Evolutionary conservation across 2,888 invertebrate species (phyloP).

Genomic region (Cheilosia variabilis): DNA sequence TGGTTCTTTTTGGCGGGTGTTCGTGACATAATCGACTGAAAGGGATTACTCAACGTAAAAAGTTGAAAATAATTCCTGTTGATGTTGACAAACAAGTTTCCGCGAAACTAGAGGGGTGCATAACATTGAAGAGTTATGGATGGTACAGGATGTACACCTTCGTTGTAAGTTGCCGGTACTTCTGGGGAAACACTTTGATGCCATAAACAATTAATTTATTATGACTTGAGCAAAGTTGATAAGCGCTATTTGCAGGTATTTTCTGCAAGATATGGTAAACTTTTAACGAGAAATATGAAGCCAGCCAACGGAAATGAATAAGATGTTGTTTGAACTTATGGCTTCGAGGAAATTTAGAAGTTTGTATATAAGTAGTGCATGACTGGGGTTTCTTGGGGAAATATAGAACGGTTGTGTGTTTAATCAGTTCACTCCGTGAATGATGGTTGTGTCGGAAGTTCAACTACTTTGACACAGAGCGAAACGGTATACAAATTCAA

Average conservation of each 20-base stretch:
- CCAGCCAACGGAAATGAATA: background rate
- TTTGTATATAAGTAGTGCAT: background rate
- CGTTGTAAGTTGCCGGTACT: background rate
- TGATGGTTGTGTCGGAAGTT: no score
- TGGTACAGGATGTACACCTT: background rate
- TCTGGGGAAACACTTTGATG: background rate
- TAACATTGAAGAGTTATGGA: background rate
- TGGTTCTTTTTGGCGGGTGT: background rate
- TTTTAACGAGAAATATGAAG: background rate
- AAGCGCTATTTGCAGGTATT: background rate
- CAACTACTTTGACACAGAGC: no score
- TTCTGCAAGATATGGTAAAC: slow-evolving; percentile 4
- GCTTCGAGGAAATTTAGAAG: background rate
- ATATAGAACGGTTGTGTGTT: no score
- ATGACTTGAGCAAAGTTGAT: slow-evolving; percentile 7
- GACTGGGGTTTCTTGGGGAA: background rate
- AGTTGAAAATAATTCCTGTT: slow-evolving; percentile 15
- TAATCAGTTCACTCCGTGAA: no score
- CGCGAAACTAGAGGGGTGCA: background rate
- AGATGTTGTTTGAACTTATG: background rate
- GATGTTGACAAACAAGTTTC: slow-evolving; percentile 17
- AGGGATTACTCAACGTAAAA: slow-evolving; percentile 20
- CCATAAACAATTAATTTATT: slow-evolving; percentile 15
- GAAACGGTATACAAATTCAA: no score
- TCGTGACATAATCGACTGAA: slow-evolving; percentile 21